Evolutionary conservation across 37 sponge, comb jelly and placozoan species (phyloP), one percentile per base, ranked within the genome.

Genomic region (Ephydatia muelleri): DNA sequence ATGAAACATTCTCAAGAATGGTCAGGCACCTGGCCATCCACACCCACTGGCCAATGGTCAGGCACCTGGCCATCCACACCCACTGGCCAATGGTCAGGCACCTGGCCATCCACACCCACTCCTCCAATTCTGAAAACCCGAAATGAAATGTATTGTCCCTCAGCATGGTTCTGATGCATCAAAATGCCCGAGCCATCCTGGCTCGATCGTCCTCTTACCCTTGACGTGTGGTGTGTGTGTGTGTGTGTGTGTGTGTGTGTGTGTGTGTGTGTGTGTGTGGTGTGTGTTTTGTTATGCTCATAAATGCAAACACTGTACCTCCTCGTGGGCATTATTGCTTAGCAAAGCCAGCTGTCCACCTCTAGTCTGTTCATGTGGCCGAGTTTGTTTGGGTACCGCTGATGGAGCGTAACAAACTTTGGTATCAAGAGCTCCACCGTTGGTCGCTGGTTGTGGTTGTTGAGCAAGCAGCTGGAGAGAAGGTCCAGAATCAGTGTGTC

Each of bases 201-300:
- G n/a, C n/a, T n/a, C n/a, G n/a, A n/a, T n/a, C n/a, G n/a, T n/a
- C n/a, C n/a, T n/a, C n/a, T n/a, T n/a, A n/a, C n/a, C n/a, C n/a
- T n/a, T n/a, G n/a, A n/a, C n/a, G n/a, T n/a, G n/a, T n/a, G n/a
- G 80, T 79, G 81, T 80, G 81, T 80, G 81, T 39, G 78, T 77
- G 78, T 43, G 78, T 77, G 78, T 76, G 78, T 77, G 78, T 3
- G 57, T 37, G 78, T 43, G 78, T n/a, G 5, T 48, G 38, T 9
- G 8, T 5, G 5, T 12, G 3, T n/a, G 57, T 38, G 78, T 39
- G 78, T 77, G 78, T 4, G 57, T 37, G 49, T n/a, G n/a, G n/a
- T 37, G 78, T n/a, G n/a, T n/a, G n/a, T 68, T 5, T 13, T 26
- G 13, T 11, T 13, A 68, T 3, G 70, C 29, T 12, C 13, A 11